These are phyloP conservation scores for Sphaerophoria taeniata DNA, from an alignment of 2,888 invertebrate genomes.

Conservation along the genomic window DNA sequence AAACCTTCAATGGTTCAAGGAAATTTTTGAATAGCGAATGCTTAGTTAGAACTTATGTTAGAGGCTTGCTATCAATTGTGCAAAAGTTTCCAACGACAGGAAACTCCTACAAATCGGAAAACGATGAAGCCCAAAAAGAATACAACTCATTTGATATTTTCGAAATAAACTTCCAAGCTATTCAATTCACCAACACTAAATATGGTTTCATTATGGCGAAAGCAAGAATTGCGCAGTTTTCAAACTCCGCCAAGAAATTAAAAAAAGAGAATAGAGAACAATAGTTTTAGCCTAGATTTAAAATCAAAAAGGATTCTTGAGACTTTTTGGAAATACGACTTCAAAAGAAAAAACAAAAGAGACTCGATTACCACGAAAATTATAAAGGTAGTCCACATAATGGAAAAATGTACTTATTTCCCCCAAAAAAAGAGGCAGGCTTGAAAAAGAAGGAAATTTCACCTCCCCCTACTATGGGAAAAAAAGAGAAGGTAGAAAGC, in stretches of 20 bases:
- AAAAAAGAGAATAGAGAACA: background rate
- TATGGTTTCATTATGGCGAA: too few species aligned
- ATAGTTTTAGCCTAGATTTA: background rate
- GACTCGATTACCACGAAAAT: too few species aligned
- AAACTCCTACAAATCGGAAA: too few species aligned
- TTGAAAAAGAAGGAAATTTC: constrained; percentile 19
- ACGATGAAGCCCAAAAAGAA: too few species aligned
- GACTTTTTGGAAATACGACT: too few species aligned
- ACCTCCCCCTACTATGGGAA: background rate
- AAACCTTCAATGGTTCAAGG: constrained; percentile 66
- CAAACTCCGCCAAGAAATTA: background rate
- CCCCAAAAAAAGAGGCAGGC: constrained; percentile 15
- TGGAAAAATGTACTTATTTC: background rate
- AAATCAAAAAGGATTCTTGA: background rate
- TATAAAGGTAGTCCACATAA: too few species aligned
- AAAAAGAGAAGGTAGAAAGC: background rate
- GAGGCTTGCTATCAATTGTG: background rate
- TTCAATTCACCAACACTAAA: too few species aligned
- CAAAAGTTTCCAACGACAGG: background rate
- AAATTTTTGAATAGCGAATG: constrained; percentile 34
- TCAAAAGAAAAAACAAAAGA: too few species aligned
- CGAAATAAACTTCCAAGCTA: too few species aligned
- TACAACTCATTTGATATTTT: too few species aligned
- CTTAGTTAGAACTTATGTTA: constrained; percentile 16
- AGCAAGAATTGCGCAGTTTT: constrained; percentile 14